Base-by-base conservation (phyloP, 2,888 invertebrate genomes). In the Cataglyphis cursor region DNA sequence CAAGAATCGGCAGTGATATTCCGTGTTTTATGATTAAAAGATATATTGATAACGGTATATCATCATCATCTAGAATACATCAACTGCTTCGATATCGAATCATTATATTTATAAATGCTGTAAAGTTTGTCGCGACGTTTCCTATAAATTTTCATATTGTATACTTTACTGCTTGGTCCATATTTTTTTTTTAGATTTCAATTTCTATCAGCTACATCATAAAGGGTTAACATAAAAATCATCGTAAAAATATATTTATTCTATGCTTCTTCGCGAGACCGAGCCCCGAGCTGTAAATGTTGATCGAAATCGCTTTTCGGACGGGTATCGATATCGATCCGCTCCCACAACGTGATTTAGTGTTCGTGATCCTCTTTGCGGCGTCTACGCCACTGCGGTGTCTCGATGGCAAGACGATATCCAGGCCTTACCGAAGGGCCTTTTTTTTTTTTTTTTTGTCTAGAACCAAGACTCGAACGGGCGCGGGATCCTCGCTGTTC, bases 321-420 rank as follows among this genome's bases (percentile, higher is more conserved):
- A 41, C 15, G 8, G 44, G 38, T 64, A 38, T 54, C 76, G 38
- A 57, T 66, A 80, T 59, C 44, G 78, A 78, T 10, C 18, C 44
- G 4, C 24, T 65, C 48, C 38, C n/a, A n/a, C 8, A 9, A 6
- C 38, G 21, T 80, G 78, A 80, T 72, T 78, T 78, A 78, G 31
- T 31, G n/a, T 38, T 21, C 18, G 66, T 44, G 78, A 78, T 24
- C 73, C 35, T 68, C 12, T 59, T 28, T 18, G 18, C 12, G 4
- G 18, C 44, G 78, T 35, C 73, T 80, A 72, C 59, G 78, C 78
- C 78, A 80, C 10, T 80, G 78, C 12, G 18, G 21, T 48, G 51
- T 51, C 35, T 57, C 24, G 21, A 15, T 10, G 5, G 41, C 57
- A 78, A 80, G 44, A 73, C 18, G 73, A 44, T 68, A 31, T 24